Conservation (phyloP, 2,888 invertebrate genomes). For the Arge pagana region DNA sequence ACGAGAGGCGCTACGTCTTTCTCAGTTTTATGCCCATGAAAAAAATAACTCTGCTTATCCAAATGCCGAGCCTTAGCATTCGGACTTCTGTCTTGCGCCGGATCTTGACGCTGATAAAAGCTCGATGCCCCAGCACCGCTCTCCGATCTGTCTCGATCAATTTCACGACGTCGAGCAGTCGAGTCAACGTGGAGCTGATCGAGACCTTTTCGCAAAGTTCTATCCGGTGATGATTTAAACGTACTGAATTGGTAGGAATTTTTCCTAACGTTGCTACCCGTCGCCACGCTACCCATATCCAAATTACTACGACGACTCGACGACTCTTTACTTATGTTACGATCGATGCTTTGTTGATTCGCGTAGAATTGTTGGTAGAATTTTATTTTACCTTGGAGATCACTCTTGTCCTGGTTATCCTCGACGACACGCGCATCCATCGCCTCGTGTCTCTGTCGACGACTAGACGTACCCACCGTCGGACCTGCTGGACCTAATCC, state of each 20-base stretch:
- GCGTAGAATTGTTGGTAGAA: conserved; percentile 54
- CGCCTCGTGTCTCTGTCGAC: conserved; percentile 42
- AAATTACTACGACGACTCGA: conserved; percentile 2
- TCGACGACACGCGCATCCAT: conserved; percentile 48
- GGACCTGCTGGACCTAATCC: conserved; percentile 43
- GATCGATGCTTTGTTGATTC: conserved; percentile 47
- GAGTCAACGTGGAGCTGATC: conserved; percentile 25
- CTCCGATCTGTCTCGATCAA: conserved; percentile 34
- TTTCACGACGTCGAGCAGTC: conserved; percentile 39
- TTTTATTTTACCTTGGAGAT: conserved; percentile 55
- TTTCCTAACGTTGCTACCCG: conserved; percentile 17
- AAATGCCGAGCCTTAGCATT: conserved; percentile 38
- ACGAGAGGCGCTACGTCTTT: conserved; percentile 40
- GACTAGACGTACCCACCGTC: conserved; percentile 44
- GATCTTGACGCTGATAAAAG: conserved; percentile 28
- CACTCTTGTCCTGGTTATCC: conserved; percentile 54
- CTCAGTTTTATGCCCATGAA: conserved; percentile 53
- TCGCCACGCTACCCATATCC: not conserved
- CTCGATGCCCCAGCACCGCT: conserved; percentile 27
- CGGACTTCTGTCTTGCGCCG: conserved; percentile 32
- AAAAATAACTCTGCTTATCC: conserved; percentile 51
- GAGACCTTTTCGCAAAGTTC: conserved; percentile 12
- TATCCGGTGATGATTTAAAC: conserved; percentile 43
- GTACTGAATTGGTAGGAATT: conserved; percentile 48
- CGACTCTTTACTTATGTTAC: conserved; percentile 4